Percentiles rank a stretch among this genome's conserved stretches.
Evolutionary conservation across 2,113 vertebrate species (phyloP).

Genomic region (Camelus dromedarius): DNA sequence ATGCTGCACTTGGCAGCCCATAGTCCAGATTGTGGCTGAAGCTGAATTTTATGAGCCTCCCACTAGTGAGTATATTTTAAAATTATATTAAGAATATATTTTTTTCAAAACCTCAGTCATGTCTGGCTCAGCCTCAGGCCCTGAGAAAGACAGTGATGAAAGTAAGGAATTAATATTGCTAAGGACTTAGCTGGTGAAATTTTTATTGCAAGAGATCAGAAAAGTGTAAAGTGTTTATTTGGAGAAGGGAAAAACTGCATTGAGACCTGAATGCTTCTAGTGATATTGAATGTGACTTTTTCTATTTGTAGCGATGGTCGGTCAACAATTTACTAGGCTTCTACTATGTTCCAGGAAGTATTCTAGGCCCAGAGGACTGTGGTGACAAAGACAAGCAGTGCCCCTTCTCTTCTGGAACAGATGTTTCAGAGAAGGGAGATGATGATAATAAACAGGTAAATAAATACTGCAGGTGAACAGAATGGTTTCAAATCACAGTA

Average conservation of each 20-base stretch:
- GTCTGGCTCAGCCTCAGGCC: conserved; percentile 79
- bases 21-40: conserved; percentile 89
- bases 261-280: conserved; percentile 55
- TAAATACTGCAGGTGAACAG: not conserved
- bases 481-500: conserved; percentile 23
- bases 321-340: conserved; percentile 41
- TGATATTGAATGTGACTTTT: conserved; percentile 36
- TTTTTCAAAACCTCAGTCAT: conserved; percentile 67
- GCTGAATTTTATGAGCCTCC: conserved; percentile 88
- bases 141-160: conserved; percentile 11
- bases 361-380: not conserved
- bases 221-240: conserved; percentile 71
- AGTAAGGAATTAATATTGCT: conserved; percentile 74
- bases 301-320: conserved; percentile 39
- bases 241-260: conserved; percentile 56
- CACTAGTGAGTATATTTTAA: conserved; percentile 87
- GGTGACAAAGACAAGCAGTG: not conserved
- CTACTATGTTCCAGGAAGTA: conserved; percentile 1
- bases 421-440: not conserved
- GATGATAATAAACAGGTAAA: not conserved
- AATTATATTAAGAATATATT: conserved; percentile 78
- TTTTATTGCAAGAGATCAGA: conserved; percentile 77
- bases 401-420: not conserved
- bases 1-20: conserved; percentile 88
- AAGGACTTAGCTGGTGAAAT: conserved; percentile 69